phyloP scores from a whole-genome alignment of 2,797 vertebrate genomes.

The Chiloscyllium punctatum region DNA sequence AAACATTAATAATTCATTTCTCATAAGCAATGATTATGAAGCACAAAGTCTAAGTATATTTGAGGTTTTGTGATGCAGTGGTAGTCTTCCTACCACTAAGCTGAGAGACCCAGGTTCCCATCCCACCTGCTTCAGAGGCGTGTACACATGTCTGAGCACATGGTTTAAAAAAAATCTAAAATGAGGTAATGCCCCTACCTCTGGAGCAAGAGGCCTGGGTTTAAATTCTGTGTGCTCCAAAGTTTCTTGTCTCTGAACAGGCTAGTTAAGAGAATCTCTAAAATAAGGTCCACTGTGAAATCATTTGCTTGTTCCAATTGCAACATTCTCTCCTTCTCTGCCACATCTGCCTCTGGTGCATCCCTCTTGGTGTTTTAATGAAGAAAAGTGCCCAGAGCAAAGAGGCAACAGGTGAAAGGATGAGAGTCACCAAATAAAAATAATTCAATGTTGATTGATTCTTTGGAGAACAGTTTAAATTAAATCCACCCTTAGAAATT shows the following conservation, averaged over 20 bases:
- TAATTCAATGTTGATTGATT: neutral
- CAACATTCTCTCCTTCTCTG: neutral
- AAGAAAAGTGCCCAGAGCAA: neutral
- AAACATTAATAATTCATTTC: neutral
- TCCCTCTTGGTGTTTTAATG: neutral
- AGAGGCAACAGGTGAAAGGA: neutral
- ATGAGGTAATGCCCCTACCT: too few relatives aligned
- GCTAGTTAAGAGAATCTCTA: too few relatives aligned
- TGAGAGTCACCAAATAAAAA: neutral
- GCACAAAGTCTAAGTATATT: neutral
- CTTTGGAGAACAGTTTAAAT: neutral
- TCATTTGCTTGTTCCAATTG: neutral
- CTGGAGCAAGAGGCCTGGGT: too few relatives aligned
- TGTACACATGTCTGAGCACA: too few relatives aligned
- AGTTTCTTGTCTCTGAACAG: too few relatives aligned
- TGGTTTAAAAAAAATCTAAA: too few relatives aligned
- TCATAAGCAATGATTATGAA: neutral
- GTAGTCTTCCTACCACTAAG: too few relatives aligned
- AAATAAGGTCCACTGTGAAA: neutral
- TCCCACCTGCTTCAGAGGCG: too few relatives aligned
- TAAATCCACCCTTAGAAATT: neutral
- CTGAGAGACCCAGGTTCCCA: too few relatives aligned
- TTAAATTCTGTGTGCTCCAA: too few relatives aligned
- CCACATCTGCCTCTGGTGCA: neutral
- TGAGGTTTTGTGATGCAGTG: neutral